phyloP scores from a whole-genome alignment of 2,888 invertebrate species.

The Metallyticus violacea region DNA sequence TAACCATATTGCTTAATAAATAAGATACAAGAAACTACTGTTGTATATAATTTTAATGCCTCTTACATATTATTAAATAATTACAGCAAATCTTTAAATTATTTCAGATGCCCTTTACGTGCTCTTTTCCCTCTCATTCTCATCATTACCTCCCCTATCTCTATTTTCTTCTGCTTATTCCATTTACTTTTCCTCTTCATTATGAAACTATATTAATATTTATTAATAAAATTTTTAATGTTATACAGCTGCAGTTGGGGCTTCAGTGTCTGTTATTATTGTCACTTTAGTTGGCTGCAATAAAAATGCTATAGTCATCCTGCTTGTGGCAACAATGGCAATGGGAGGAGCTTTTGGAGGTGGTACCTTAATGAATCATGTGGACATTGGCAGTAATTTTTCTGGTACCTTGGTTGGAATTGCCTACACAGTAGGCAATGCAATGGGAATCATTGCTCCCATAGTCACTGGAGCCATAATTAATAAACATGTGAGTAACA shows the following conservation, averaged over 20 bases:
- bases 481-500: conserved; percentile 23
- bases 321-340: conserved; percentile 14
- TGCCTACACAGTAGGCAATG: conserved; percentile 41
- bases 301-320: conserved; percentile 14
- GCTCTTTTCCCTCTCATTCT: no score
- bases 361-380: conserved; percentile 42
- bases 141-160: no score
- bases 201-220: no score
- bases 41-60: no score
- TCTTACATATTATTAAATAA: no score
- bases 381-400: conserved; percentile 43
- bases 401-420: conserved; percentile 44
- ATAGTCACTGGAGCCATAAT: conserved; percentile 39
- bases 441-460: conserved; percentile 42
- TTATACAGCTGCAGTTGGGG: conserved; percentile 18
- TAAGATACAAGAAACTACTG: no score
- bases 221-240: background rate
- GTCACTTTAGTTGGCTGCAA: conserved; percentile 23
- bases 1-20: no score
- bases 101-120: no score
- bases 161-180: no score
- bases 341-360: conserved; percentile 13
- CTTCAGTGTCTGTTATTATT: conserved; percentile 6
- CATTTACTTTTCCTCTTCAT: no score
- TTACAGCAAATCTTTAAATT: no score